phyloP scores from a whole-genome alignment of 2,888 invertebrate species.

The Peribatodes rhomboidaria region DNA sequence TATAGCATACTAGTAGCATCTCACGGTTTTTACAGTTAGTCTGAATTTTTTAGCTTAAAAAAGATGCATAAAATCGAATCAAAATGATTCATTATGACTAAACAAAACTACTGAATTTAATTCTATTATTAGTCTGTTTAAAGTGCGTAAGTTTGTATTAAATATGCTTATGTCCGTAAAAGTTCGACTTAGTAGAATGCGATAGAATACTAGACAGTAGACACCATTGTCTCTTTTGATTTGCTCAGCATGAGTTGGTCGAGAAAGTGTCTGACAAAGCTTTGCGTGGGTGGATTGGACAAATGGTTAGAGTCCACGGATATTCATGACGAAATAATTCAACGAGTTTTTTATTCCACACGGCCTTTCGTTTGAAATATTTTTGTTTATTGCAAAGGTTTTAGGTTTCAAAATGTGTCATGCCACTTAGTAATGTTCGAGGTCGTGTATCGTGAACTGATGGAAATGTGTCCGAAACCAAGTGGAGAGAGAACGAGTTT shows the following conservation, averaged over 20 bases:
- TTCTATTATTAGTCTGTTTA: no score
- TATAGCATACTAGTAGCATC: background rate
- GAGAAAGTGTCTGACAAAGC: slow-evolving; percentile 22
- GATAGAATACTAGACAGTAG: background rate
- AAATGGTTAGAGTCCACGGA: slow-evolving; percentile 11
- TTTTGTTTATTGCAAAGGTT: background rate
- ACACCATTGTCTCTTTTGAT: slow-evolving; percentile 1
- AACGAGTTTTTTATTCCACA: slow-evolving; percentile 10
- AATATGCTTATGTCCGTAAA: background rate
- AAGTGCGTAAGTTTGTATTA: no score
- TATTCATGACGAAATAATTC: slow-evolving; percentile 9
- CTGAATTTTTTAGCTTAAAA: background rate
- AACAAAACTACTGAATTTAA: no score
- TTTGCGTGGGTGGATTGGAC: slow-evolving; percentile 14
- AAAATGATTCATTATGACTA: no score
- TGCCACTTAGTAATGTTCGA: no score
- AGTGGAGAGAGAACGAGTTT: no score
- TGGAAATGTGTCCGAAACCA: no score
- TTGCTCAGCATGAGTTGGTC: background rate
- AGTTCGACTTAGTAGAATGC: background rate
- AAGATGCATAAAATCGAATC: no score
- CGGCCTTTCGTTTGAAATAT: background rate
- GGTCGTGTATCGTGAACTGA: no score
- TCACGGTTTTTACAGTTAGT: background rate
- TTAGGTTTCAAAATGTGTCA: no score